Percentiles rank a stretch among this genome's conserved stretches.
These are phyloP conservation scores for Venustaconcha ellipsiformis DNA, from an alignment of 1,140 invertebrate genomes.

Conservation along the genomic window DNA sequence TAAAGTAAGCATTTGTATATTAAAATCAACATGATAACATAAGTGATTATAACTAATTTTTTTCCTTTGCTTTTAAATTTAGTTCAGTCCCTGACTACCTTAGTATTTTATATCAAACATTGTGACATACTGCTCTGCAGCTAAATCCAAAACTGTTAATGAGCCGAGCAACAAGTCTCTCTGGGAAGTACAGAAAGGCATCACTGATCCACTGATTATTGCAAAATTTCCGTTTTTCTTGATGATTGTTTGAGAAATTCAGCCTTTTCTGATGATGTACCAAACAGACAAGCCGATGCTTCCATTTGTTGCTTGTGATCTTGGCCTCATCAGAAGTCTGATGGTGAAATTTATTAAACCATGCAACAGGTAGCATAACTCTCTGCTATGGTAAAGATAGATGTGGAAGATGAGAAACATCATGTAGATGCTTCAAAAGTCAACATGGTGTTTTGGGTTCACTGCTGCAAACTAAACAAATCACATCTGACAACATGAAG, in stretches of 20 bases:
- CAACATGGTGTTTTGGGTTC: background rate
- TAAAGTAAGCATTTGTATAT: too few relatives aligned
- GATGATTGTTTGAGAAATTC: background rate
- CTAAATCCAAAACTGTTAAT: background rate
- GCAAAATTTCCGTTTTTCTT: background rate
- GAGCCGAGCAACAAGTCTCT: conserved; percentile 15
- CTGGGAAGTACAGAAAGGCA: background rate
- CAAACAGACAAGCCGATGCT: conserved; percentile 19
- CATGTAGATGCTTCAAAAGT: background rate
- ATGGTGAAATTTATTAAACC: conserved; percentile 14
- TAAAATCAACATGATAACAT: too few relatives aligned
- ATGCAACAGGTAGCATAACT: background rate
- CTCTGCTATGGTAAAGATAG: background rate
- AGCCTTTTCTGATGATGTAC: conserved; percentile 20
- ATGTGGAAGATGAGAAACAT: conserved; percentile 7
- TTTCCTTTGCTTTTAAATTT: too few relatives aligned
- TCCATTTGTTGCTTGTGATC: conserved; percentile 17
- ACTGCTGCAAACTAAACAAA: background rate
- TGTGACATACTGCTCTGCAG: background rate
- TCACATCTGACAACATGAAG: background rate
- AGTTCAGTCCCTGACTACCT: too few relatives aligned
- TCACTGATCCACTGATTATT: background rate
- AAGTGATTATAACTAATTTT: too few relatives aligned
- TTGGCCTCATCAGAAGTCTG: conserved; percentile 4
- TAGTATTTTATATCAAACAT: background rate